Conservation (phyloP, 2,888 invertebrate genomes). For the Cyaniris semiargus region DNA sequence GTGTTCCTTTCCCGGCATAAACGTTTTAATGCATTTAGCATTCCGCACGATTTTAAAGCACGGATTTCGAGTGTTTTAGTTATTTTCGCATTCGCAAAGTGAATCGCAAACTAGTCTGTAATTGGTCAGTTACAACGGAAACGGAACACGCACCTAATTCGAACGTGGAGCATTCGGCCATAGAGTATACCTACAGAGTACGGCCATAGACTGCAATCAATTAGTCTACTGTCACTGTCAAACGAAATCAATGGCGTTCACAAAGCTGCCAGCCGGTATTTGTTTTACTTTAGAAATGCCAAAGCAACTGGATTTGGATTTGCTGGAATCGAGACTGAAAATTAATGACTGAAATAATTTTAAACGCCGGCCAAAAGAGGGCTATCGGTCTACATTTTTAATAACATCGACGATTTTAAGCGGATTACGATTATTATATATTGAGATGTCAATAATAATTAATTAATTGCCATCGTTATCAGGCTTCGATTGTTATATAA, state of each 20-base stretch:
- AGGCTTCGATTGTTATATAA: not conserved
- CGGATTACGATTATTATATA: not conserved
- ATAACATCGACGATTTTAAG: not conserved
- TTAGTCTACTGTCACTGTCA: conserved; percentile 48
- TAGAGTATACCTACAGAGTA: conserved; percentile 21
- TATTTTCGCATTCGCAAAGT: conserved; percentile 50
- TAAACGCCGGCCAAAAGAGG: not conserved
- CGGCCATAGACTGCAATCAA: conserved; percentile 47
- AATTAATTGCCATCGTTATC: not conserved
- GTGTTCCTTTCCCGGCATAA: not conserved
- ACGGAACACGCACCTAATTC: conserved; percentile 43
- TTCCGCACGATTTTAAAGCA: conserved; percentile 25
- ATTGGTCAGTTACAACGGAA: conserved; percentile 47
- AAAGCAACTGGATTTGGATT: conserved; percentile 15
- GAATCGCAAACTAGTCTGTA: conserved; percentile 54
- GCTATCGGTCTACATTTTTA: not conserved
- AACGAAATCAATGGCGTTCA: conserved; percentile 40
- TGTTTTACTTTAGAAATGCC: conserved; percentile 32
- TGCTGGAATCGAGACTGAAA: not conserved
- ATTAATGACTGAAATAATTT: not conserved
- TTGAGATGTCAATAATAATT: not conserved
- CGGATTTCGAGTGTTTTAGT: conserved; percentile 27
- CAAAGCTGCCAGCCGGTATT: conserved; percentile 33
- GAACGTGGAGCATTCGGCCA: conserved; percentile 28
- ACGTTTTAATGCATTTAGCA: conserved; percentile 25